These are phyloP conservation scores for Pseudorasbora parva DNA, from an alignment of 2,113 vertebrate species.

Conservation along the genomic window DNA sequence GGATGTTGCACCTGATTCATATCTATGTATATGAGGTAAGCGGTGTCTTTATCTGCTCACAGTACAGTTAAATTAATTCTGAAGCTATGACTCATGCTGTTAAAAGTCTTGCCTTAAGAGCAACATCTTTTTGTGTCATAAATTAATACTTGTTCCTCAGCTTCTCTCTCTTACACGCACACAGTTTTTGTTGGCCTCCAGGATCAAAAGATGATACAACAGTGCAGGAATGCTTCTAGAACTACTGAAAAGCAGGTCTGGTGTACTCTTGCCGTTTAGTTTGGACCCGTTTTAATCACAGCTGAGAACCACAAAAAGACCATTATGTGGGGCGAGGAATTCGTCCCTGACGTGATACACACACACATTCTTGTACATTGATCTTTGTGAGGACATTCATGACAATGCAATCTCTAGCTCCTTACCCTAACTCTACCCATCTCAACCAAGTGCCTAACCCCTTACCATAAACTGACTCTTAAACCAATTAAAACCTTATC, in stretches of 20 bases:
- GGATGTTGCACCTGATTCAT: slow-evolving; percentile 38
- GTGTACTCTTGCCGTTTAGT: slow-evolving; percentile 9
- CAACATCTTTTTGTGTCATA: slow-evolving; percentile 3
- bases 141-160: slow-evolving; percentile 3
- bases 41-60: background rate
- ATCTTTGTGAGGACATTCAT: too few species aligned
- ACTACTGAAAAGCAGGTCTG: slow-evolving; percentile 64
- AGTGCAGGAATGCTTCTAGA: slow-evolving; percentile 67
- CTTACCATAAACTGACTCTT: too few species aligned
- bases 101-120: slow-evolving; percentile 14
- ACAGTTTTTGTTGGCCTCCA: slow-evolving; percentile 58
- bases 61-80: slow-evolving; percentile 12
- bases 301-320: slow-evolving; percentile 21
- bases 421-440: too few species aligned
- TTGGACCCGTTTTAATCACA: slow-evolving; percentile 28
- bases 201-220: slow-evolving; percentile 68
- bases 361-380: too few species aligned
- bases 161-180: slow-evolving; percentile 38
- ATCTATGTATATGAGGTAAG: slow-evolving; percentile 36
- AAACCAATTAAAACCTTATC: too few species aligned
- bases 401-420: too few species aligned
- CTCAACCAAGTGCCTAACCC: too few species aligned
- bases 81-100: slow-evolving; percentile 13
- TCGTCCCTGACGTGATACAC: too few species aligned
- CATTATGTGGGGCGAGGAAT: background rate